Evolutionary conservation across 92 coral and sea anemone species (phyloP), one percentile per base, ranked within the genome.

Genomic region (Heteractis magnifica): DNA sequence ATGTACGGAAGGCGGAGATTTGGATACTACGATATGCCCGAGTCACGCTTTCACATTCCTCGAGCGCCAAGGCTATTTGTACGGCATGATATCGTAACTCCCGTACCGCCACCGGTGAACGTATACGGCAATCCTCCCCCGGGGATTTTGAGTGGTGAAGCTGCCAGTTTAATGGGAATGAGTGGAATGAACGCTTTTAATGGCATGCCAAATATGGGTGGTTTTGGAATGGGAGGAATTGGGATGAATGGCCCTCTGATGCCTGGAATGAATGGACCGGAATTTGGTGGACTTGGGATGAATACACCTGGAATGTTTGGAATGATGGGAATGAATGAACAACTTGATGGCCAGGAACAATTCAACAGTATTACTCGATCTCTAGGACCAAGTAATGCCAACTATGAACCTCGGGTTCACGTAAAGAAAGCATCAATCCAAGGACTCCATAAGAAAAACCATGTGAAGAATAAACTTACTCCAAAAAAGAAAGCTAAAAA

Each of bases 51-150:
- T n/a, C 77, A 81, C 44, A 81, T 81, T 50, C 84, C 84, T 5
- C 62, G 84, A 70, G 20, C 55, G n/a, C 84, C 84, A 56, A 49
- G 78, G 10, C 76, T 80, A 50, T 75, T 49, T 41, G 71, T 83
- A 60, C 49, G 94, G 53, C 92, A 91, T 74, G 89, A 94, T 14
- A 92, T 94, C 20, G 76, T 92, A 8, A 89, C 93, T 10, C 98
- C 95, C 11, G 89, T 83, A 55, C 97, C 94, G 7, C 86, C 94
- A 58, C 98, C 98, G 9, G 82, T 94, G n/a, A 94, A 94, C 84
- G 90, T 94, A 58, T 79, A 13, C 60, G 95, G 98, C 64, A 87
- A 91, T 76, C 98, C 94, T 77, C 94, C 97, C 53, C 92, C 93
- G 82, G 97, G 97, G 49, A 23, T 93, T 44, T 89, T 94, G 85